Conservation (phyloP, 2,113 vertebrate genomes). For the Tringa solitaria region DNA sequence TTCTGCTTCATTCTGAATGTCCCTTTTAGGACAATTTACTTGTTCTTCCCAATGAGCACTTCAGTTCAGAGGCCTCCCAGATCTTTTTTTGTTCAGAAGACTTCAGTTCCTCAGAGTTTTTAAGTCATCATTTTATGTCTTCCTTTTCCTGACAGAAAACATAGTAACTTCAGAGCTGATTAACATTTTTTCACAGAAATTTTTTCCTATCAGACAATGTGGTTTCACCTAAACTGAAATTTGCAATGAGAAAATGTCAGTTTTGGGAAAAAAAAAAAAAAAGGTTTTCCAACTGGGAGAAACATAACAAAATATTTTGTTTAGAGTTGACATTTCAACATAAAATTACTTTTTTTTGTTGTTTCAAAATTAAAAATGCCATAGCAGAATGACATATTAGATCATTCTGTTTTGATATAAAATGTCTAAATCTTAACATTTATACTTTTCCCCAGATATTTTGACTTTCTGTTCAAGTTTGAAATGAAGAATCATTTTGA, state of each 20-base stretch:
- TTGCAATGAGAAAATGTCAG: slow-evolving; percentile 13
- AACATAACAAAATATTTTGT: slow-evolving; percentile 49
- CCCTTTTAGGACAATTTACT: background rate
- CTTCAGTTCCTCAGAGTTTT: background rate
- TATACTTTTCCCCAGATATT: background rate
- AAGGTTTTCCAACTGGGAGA: background rate
- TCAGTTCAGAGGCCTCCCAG: background rate
- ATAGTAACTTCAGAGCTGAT: slow-evolving; percentile 13
- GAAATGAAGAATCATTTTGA: background rate
- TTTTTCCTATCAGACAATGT: slow-evolving; percentile 43
- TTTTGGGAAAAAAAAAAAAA: background rate
- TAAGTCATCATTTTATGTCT: slow-evolving; percentile 2
- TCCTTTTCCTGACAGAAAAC: slow-evolving; percentile 24
- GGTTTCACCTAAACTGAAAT: slow-evolving; percentile 51
- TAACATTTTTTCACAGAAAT: slow-evolving; percentile 32
- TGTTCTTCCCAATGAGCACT: background rate
- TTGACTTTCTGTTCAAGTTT: background rate
- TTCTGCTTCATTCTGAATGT: background rate
- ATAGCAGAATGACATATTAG: background rate
- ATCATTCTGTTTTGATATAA: slow-evolving; percentile 15
- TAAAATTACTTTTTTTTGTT: background rate
- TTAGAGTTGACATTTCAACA: slow-evolving; percentile 24
- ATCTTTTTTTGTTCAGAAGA: background rate
- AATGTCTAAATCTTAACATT: slow-evolving; percentile 23
- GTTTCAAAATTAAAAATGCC: slow-evolving; percentile 12